Conservation (phyloP, 2,888 invertebrate species). For the Stramonita haemastoma region DNA sequence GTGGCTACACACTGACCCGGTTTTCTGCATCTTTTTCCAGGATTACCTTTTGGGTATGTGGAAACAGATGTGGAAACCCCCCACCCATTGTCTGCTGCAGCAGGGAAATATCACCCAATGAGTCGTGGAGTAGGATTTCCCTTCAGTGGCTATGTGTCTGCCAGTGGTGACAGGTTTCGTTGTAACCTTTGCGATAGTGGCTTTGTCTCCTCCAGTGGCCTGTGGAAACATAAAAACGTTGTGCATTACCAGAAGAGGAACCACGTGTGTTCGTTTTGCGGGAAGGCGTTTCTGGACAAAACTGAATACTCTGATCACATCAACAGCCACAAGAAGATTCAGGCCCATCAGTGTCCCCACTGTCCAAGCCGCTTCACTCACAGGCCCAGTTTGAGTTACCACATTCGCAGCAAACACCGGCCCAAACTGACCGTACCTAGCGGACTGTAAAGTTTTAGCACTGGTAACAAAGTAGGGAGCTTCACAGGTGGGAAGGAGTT, state of each 20-base stretch:
- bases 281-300: slow-evolving; percentile 10
- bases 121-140: neutral
- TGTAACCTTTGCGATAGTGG: neutral
- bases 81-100: neutral
- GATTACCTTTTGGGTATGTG: neutral
- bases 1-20: neutral
- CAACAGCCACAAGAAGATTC: neutral
- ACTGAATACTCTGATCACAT: neutral
- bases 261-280: slow-evolving; percentile 4
- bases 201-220: slow-evolving; percentile 5
- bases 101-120: slow-evolving; percentile 6
- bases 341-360: neutral
- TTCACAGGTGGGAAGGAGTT: too few relatives aligned
- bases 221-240: slow-evolving; percentile 2
- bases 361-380: neutral
- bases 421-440: neutral
- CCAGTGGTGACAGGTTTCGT: neutral
- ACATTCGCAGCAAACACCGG: neutral
- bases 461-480: neutral
- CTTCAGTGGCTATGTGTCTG: neutral
- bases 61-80: neutral
- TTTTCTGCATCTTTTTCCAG: slow-evolving; percentile 19
- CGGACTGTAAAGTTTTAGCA: neutral
- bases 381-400: neutral
- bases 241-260: neutral